Percentiles rank a stretch among this genome's conserved stretches.
phyloP scores from a whole-genome alignment of 2,888 invertebrate genomes.

The Thyatira batis region DNA sequence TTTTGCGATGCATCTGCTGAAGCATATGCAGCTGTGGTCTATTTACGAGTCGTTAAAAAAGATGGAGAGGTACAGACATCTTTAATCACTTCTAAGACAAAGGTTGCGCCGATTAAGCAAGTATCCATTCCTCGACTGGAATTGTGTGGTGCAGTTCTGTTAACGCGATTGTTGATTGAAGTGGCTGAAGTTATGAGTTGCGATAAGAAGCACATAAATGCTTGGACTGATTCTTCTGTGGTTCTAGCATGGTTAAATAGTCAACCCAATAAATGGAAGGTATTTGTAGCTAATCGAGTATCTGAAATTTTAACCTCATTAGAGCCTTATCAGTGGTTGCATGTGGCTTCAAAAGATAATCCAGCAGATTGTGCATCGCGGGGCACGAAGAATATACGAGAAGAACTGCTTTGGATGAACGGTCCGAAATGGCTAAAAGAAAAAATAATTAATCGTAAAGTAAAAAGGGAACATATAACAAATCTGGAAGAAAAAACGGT shows the following conservation, averaged over 20 bases:
- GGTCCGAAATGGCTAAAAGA: too few relatives aligned
- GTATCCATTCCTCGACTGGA: conserved; percentile 15
- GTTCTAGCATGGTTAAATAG: conserved; percentile 19
- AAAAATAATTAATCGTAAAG: too few relatives aligned
- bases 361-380: conserved; percentile 24
- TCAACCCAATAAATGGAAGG: conserved; percentile 17
- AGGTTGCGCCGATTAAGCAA: conserved; percentile 16
- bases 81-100: conserved; percentile 11
- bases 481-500: too few relatives aligned
- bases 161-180: conserved; percentile 10
- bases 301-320: conserved; percentile 14
- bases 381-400: too few relatives aligned
- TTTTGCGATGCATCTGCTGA: conserved; percentile 6
- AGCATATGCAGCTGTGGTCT: conserved; percentile 1
- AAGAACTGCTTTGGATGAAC: too few relatives aligned
- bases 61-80: not conserved
- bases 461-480: too few relatives aligned
- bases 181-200: conserved; percentile 5
- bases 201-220: conserved; percentile 3
- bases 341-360: conserved; percentile 14
- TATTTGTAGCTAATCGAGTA: conserved; percentile 16
- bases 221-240: conserved; percentile 17
- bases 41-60: conserved; percentile 3
- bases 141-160: conserved; percentile 10
- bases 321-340: conserved; percentile 11